phyloP scores from a whole-genome alignment of 2,888 invertebrate genomes.

The Diaphora mendica region DNA sequence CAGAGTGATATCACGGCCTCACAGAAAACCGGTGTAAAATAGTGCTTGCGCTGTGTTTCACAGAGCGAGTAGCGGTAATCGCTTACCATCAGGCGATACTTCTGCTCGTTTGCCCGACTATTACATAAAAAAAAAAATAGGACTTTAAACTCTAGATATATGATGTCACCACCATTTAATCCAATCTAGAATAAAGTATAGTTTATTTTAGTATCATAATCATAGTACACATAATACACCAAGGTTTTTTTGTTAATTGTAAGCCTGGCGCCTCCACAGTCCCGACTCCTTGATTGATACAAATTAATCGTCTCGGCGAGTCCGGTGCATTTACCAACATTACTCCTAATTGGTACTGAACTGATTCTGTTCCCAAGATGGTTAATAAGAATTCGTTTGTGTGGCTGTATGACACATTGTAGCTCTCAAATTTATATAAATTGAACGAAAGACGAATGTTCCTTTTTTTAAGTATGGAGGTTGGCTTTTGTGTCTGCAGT shows the following conservation, averaged over 20 bases:
- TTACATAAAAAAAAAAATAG: no score
- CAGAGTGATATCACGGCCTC: no score
- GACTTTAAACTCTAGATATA: background rate
- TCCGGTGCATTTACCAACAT: constrained; percentile 26
- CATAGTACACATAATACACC: constrained; percentile 15
- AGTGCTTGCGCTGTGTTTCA: no score
- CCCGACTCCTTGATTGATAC: constrained; percentile 22
- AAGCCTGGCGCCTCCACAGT: constrained; percentile 26
- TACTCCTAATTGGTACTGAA: constrained; percentile 42
- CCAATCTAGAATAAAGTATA: constrained; percentile 32
- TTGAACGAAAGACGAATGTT: background rate
- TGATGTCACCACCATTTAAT: constrained; percentile 36
- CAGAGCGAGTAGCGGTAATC: no score
- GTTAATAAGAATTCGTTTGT: constrained; percentile 14
- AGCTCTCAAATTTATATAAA: background rate
- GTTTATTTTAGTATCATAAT: constrained; percentile 36
- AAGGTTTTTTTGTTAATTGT: constrained; percentile 35
- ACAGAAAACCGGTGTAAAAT: no score
- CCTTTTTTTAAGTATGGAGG: background rate
- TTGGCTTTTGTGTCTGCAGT: background rate
- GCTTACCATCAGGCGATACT: no score
- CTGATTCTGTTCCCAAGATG: constrained; percentile 32
- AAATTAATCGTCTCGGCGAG: constrained; percentile 23
- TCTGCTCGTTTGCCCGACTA: no score
- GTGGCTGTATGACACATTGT: constrained; percentile 1